phyloP scores from a whole-genome alignment of 2,797 vertebrate species.

The Manis pentadactyla region DNA sequence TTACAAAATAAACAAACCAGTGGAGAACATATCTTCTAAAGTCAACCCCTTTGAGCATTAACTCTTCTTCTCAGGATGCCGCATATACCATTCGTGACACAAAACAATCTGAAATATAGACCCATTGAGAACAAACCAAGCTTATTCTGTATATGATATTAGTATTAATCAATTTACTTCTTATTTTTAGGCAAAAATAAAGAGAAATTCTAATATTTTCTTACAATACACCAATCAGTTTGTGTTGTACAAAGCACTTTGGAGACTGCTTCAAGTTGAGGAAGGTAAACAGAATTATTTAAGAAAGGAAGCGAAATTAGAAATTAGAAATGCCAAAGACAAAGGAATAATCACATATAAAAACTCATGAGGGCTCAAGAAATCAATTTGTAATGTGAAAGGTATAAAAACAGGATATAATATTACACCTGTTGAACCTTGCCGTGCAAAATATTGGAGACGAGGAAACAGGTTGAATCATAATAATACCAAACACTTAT shows the following conservation, averaged over 20 bases:
- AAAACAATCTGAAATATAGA: not conserved
- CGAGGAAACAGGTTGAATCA: not conserved
- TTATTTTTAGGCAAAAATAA: not conserved
- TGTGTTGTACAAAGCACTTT: not conserved
- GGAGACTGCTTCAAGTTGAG: not conserved
- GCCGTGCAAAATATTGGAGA: not conserved
- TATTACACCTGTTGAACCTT: not conserved
- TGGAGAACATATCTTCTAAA: not conserved
- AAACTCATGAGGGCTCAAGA: constrained; percentile 11
- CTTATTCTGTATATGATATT: not conserved
- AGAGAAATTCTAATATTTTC: not conserved
- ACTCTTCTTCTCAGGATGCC: not conserved
- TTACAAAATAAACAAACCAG: not conserved
- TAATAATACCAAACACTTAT: not conserved
- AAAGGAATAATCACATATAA: not conserved
- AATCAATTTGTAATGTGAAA: not conserved
- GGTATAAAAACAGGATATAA: not conserved
- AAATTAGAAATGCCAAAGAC: not conserved
- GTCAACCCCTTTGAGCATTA: not conserved
- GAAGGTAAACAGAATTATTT: not conserved
- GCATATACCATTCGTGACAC: not conserved
- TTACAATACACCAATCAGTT: not conserved
- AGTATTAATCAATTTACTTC: not conserved
- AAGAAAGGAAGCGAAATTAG: not conserved
- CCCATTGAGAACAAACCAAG: not conserved